Conservation (phyloP, 2,888 invertebrate genomes). For the Trimorus sp. region DNA sequence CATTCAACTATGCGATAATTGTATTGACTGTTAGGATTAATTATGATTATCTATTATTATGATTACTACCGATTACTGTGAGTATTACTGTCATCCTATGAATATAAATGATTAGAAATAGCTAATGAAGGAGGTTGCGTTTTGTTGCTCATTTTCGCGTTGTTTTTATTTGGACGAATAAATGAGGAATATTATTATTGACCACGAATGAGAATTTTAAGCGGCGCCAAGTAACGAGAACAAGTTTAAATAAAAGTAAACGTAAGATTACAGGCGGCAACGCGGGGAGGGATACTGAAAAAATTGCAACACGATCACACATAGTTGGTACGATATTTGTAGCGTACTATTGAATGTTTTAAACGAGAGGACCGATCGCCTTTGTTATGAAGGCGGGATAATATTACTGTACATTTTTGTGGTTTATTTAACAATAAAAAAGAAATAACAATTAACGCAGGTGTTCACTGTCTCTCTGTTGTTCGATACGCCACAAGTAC, state of each 20-base stretch:
- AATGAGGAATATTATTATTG: conserved; percentile 29
- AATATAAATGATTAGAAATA: conserved; percentile 68
- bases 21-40: conserved; percentile 74
- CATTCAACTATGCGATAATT: conserved; percentile 76
- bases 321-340: conserved; percentile 76
- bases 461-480: conserved; percentile 50
- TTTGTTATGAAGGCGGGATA: conserved; percentile 75
- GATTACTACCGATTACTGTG: conserved; percentile 82
- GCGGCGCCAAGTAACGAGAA: conserved; percentile 29
- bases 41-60: conserved; percentile 83
- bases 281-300: neutral
- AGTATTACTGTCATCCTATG: conserved; percentile 75
- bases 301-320: conserved; percentile 62
- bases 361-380: conserved; percentile 76
- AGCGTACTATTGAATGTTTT: conserved; percentile 80
- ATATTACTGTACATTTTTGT: conserved; percentile 81
- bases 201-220: conserved; percentile 26
- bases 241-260: conserved; percentile 55
- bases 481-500: neutral
- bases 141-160: conserved; percentile 73
- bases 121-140: conserved; percentile 68
- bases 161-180: conserved; percentile 72
- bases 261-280: neutral
- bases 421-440: conserved; percentile 82
- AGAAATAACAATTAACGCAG: conserved; percentile 77